Base-by-base conservation (phyloP, 2,113 vertebrate genomes). In the Elephas maximus region DNA sequence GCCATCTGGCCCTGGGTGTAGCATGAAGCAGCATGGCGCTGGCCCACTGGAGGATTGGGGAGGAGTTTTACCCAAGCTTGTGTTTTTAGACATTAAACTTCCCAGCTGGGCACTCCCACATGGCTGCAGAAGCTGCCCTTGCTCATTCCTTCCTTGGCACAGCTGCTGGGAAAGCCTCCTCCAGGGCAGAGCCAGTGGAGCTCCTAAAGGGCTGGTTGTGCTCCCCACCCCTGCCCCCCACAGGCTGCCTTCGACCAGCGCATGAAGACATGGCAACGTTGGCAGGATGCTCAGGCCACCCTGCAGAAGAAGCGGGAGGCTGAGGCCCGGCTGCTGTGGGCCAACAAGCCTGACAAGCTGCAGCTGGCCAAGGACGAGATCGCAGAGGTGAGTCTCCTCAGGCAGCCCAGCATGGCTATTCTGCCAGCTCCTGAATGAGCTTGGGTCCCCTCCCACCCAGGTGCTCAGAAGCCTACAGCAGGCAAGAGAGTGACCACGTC, bases 291-390 rank as follows among this genome's bases (percentile, higher is more conserved):
- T 74, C 99, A 99, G 97, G 86, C 98, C 97, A 99, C 97, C 78
- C 98, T 99, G 98, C 99, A 99, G 98, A 99, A 99, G 98, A 99
- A 99, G 97, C 99, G 99, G 81, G 99, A 99, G 98, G 98, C 98
- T 0, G 99, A 99, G 96, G 99, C 99, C 88, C 99, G 99, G 89
- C 98, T 99, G 80, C 99, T 99, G 45, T 99, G 99, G 99, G 99
- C 99, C 98, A 99, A 99, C 98, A 99, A 99, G 95, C 99, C 99
- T 0, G 99, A 99, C 97, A 99, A 99, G 96, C 99, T 99, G 85
- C 99, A 99, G 98, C 99, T 99, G 98, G 99, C 99, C 97, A 99
- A 99, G 95, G 99, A 99, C 1, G 99, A 99, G 98, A 99, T 99
- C 53, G 81, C 98, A 0, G 99, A 99, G 99, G 99, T 99, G 98